phyloP scores from a whole-genome alignment of 2,888 invertebrate genomes.

The Suillia variegata region DNA sequence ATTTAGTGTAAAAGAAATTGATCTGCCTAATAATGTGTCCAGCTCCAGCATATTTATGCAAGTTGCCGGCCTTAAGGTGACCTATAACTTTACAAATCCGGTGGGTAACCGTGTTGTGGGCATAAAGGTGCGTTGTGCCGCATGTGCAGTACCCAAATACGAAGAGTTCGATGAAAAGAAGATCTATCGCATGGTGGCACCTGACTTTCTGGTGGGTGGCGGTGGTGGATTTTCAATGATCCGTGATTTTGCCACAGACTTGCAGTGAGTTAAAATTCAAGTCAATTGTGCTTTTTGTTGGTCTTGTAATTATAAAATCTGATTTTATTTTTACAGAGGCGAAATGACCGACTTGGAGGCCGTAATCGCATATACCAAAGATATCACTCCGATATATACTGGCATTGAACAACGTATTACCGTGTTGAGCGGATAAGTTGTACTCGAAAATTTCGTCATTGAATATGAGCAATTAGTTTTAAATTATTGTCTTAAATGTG shows the following conservation, averaged over 20 bases:
- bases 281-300: not conserved
- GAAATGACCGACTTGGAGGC: constrained; percentile 46
- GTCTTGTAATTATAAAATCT: too few relatives aligned
- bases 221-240: constrained; percentile 72
- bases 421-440: constrained; percentile 26
- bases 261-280: constrained; percentile 38
- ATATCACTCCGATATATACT: constrained; percentile 39
- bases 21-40: constrained; percentile 34
- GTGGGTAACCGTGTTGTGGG: constrained; percentile 67
- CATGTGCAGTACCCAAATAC: constrained; percentile 66
- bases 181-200: constrained; percentile 69
- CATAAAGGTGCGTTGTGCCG: constrained; percentile 50
- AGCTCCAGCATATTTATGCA: constrained; percentile 61
- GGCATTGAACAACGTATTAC: constrained; percentile 46
- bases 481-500: too few relatives aligned
- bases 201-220: constrained; percentile 69
- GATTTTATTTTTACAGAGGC: constrained; percentile 11
- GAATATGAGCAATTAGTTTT: too few relatives aligned
- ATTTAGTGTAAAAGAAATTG: constrained; percentile 61
- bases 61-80: constrained; percentile 63
- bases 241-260: constrained; percentile 49
- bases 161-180: constrained; percentile 64
- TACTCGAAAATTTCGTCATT: too few relatives aligned
- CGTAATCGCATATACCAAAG: constrained; percentile 37
- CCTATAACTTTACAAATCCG: constrained; percentile 67